phyloP scores from a whole-genome alignment of 2,797 vertebrate species.

The Benthosema pterotum region DNA sequence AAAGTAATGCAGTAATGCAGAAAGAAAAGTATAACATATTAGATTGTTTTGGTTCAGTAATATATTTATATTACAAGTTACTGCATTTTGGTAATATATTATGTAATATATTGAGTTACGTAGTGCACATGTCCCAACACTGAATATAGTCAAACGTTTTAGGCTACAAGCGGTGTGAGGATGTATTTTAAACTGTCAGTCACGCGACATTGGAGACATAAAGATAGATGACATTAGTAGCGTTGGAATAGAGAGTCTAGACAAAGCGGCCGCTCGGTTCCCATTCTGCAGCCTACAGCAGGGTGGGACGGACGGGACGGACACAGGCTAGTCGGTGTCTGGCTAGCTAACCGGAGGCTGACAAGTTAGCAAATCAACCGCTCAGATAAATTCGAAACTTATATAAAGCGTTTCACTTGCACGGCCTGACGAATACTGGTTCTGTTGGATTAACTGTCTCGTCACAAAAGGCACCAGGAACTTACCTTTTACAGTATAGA shows the following conservation, averaged over 20 bases:
- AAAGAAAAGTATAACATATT: no score
- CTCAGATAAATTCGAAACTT: neutral
- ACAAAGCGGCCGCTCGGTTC: slow-evolving; percentile 27
- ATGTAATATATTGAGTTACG: no score
- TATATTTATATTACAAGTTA: no score
- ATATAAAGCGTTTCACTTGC: fast-evolving
- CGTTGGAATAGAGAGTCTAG: neutral
- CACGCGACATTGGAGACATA: no score
- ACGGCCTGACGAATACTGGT: neutral
- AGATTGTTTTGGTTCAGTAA: no score
- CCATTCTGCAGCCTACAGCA: slow-evolving; percentile 14
- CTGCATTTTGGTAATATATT: no score
- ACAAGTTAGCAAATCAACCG: slow-evolving; percentile 37
- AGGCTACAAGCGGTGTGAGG: no score
- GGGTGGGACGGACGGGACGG: slow-evolving; percentile 60
- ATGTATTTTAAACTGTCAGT: no score
- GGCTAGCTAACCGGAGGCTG: slow-evolving; percentile 48
- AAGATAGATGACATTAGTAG: neutral
- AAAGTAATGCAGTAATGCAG: no score
- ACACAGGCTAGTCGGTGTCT: slow-evolving; percentile 32
- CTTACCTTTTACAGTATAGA: slow-evolving; percentile 53
- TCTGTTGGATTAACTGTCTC: no score
- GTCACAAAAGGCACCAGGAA: neutral
- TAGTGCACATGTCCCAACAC: no score
- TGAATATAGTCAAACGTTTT: no score